These are phyloP conservation scores for Suncus etruscus DNA, from an alignment of 2,113 vertebrate species.

Conservation along the genomic window DNA sequence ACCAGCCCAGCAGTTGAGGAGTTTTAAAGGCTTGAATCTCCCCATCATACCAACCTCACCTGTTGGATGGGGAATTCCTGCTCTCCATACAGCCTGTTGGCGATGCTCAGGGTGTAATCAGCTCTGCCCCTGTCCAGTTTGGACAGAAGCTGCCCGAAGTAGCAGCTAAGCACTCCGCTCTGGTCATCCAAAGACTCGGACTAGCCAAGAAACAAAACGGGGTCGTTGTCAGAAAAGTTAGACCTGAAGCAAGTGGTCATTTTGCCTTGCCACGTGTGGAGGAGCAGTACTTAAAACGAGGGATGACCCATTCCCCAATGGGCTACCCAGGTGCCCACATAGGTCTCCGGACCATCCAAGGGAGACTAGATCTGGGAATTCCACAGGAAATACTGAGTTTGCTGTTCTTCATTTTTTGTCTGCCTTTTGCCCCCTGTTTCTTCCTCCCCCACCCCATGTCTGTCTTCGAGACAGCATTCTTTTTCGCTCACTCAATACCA, in stretches of 20 bases:
- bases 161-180: constrained; percentile 66
- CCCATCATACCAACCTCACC: constrained; percentile 62
- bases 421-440: no score
- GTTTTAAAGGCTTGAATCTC: no score
- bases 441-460: no score
- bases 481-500: no score
- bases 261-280: background rate
- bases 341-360: no score
- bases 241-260: background rate
- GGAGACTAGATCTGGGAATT: no score
- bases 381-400: no score
- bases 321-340: background rate
- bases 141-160: constrained; percentile 83
- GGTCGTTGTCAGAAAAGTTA: background rate
- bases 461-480: no score
- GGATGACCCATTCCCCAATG: accelerated
- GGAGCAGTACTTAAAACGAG: background rate
- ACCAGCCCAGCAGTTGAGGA: background rate
- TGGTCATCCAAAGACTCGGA: constrained; percentile 41
- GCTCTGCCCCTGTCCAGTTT: constrained; percentile 80
- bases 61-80: constrained; percentile 62
- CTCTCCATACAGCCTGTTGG: constrained; percentile 84
- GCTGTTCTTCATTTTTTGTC: no score
- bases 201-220: constrained; percentile 56
- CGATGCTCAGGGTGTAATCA: constrained; percentile 80